Conservation (phyloP, 2,797 vertebrate genomes). For the Mallotus villosus region DNA sequence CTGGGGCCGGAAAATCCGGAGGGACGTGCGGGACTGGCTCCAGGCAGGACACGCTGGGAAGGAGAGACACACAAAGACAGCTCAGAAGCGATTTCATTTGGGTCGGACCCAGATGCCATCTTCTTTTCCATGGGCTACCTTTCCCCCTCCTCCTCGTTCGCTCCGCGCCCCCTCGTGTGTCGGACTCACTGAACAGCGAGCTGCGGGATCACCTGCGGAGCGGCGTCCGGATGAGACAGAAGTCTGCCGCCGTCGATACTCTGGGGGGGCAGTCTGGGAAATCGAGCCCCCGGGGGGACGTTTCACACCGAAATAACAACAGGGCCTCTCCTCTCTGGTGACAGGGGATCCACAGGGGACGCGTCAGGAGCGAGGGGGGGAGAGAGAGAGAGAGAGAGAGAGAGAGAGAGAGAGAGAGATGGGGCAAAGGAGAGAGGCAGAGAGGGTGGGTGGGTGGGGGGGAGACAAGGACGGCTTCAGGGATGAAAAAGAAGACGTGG, state of each 20-base stretch:
- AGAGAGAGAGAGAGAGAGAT: conserved; percentile 21
- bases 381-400: neutral
- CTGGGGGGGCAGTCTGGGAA: conserved; percentile 66
- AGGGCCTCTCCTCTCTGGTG: conserved; percentile 38
- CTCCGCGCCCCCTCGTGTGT: neutral
- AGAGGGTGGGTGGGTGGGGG: conserved; percentile 25
- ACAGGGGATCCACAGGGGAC: conserved; percentile 29
- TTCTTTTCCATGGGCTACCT: neutral
- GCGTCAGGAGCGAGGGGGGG: neutral
- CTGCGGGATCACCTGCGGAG: conserved; percentile 64
- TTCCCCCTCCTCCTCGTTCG: conserved; percentile 24
- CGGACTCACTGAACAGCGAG: too few species aligned
- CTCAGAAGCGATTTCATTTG: neutral
- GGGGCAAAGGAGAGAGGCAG: conserved; percentile 11
- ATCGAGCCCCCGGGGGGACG: conserved; percentile 62
- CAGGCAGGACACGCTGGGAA: conserved; percentile 17
- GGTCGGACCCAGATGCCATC: neutral
- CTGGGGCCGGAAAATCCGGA: conserved; percentile 34
- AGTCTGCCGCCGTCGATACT: conserved; percentile 63
- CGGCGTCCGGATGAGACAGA: conserved; percentile 55
- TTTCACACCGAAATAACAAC: conserved; percentile 67
- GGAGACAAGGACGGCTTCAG: conserved; percentile 4
- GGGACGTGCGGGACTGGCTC: conserved; percentile 13
- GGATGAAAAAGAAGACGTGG: conserved; percentile 12
- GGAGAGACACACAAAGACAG: conserved; percentile 10